Base-by-base conservation (phyloP, 2,797 vertebrate species). In the Glossophaga mutica region DNA sequence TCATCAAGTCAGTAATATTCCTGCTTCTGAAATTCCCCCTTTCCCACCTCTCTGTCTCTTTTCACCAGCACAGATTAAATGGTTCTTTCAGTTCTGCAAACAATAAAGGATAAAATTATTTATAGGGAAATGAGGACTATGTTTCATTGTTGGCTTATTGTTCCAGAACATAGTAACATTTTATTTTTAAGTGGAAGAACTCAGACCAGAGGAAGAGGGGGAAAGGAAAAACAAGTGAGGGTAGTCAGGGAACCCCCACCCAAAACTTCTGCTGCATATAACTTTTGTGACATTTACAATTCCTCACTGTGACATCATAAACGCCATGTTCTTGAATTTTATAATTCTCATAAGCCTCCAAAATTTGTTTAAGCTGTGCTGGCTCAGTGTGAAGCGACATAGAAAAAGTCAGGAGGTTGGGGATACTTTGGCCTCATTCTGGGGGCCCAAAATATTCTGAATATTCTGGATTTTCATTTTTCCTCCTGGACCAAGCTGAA, bases 61-160 rank as follows among this genome's bases (percentile, higher is more conserved):
- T 94, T 91, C 52, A 59, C 91, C 85, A 97, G 97, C 67, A 73
- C 90, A 97, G 97, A 98, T 97, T 97, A 98, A 98, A 97, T 97
- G 95, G 87, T 94, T 97, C 97, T 97, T 97, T 97, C 96, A 44
- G 29, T 91, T 97, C 96, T 92, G 95, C 97, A 92, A 98, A 97
- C 91, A 98, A 98, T 96, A 97, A 97, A 98, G 81, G 95, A 96
- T 87, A 96, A 98, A 98, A 97, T 94, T 89, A 96, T 97, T 98
- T 98, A 18, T 96, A 95, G 94, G 97, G 97, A 97, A 98, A 98
- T 97, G 97, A 97, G 59, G 55, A 95, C n/a, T 46, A 96, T 98
- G 97, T 97, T 97, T 98, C 97, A 97, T 94, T 82, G 95, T 95
- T 91, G 98, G 98, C 52, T 98, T 98, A 96, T 77, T 97, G 95